Evolutionary conservation across 2,888 invertebrate genomes (phyloP).

Genomic region (Sinodicranocentrus sp.): DNA sequence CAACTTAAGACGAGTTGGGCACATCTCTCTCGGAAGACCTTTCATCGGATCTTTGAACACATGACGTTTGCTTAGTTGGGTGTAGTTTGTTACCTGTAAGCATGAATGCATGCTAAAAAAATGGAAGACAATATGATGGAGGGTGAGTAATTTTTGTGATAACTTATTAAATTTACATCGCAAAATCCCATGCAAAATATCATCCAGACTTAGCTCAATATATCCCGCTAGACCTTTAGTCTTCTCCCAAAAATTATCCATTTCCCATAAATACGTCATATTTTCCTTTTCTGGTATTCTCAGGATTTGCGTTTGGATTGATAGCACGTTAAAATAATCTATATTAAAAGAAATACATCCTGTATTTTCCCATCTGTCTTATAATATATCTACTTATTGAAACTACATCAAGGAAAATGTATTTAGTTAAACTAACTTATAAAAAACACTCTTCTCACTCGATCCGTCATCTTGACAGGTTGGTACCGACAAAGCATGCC

Average conservation of each 20-base stretch:
- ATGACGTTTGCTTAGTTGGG: constrained; percentile 13
- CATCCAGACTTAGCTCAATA: constrained; percentile 41
- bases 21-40: constrained; percentile 30
- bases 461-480: constrained; percentile 38
- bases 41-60: constrained; percentile 19
- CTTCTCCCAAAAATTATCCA: constrained; percentile 44
- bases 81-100: constrained; percentile 8
- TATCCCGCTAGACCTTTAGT: constrained; percentile 35
- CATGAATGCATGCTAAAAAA: too few species aligned
- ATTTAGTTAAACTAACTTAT: constrained; percentile 31
- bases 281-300: constrained; percentile 49
- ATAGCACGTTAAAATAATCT: constrained; percentile 50
- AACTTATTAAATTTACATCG: constrained; percentile 29
- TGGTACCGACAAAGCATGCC: constrained; percentile 47
- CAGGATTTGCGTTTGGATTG: constrained; percentile 52
- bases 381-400: too few species aligned
- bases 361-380: too few species aligned
- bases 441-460: constrained; percentile 55
- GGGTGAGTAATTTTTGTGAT: not conserved
- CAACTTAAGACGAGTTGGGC: constrained; percentile 2
- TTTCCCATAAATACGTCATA: constrained; percentile 54
- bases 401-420: too few species aligned
- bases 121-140: too few species aligned
- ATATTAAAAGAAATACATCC: not conserved
- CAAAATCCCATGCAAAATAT: constrained; percentile 52